phyloP scores from a whole-genome alignment of 2,113 vertebrate species.

The Centrocercus urophasianus region DNA sequence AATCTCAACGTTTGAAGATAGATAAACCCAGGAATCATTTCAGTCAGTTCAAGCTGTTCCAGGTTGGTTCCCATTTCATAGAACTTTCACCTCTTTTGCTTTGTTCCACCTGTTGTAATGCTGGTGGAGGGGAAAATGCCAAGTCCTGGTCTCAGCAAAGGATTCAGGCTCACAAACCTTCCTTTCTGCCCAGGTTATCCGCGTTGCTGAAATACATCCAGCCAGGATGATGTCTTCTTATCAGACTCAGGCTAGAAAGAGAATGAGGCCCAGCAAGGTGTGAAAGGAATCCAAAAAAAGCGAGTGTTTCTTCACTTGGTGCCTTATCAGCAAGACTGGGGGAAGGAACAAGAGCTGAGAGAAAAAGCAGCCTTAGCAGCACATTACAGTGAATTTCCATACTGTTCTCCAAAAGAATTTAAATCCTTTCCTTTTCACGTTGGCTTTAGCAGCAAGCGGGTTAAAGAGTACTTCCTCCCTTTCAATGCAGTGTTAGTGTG shows the following conservation, averaged over 20 bases:
- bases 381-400: not conserved
- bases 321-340: not conserved
- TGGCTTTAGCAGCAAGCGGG: not conserved
- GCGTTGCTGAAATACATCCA: not conserved
- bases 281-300: not conserved
- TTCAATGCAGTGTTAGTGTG: not conserved
- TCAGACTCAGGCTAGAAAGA: not conserved
- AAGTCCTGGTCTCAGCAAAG: not conserved
- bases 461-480: not conserved
- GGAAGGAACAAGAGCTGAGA: not conserved
- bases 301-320: not conserved
- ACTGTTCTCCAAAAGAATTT: not conserved
- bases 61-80: not conserved
- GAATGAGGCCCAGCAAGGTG: not conserved
- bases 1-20: not conserved
- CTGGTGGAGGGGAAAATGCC: not conserved
- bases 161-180: not conserved
- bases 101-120: not conserved
- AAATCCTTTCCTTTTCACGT: not conserved
- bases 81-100: not conserved
- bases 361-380: not conserved
- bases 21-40: not conserved
- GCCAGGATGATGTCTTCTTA: not conserved
- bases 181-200: not conserved
- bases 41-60: not conserved